Evolutionary conservation across 2,888 invertebrate species (phyloP), one percentile per base, ranked within the genome.

Genomic region (Eupsilia transversa): DNA sequence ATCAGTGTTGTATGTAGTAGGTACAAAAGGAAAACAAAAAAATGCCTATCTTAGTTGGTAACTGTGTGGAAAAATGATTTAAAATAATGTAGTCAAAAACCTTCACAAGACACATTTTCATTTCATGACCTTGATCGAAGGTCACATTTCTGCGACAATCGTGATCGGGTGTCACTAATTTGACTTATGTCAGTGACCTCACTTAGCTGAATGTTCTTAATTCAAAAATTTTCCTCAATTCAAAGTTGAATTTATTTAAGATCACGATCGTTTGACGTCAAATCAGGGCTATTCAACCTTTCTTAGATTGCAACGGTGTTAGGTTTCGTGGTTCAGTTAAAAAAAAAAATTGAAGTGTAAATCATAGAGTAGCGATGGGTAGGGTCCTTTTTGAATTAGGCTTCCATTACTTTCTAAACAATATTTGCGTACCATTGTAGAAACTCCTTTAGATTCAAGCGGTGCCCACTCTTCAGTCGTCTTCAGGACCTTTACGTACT

Each of bases 131-230:
- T 86, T 78, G 60, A 52, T 63, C 38, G 72, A 80, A 83, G 80
- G 80, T 59, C 76, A 72, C 49, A 56, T 72, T 75, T 74, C 72
- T 35, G 71, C 63, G 72, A 69, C 49, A 80, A 54, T 73, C 77
- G 65, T 59, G 71, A 73, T 69, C 63, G 35, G 23, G n/a, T 64
- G 49, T 65, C 73, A 83, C 72, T 77, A 63, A 81, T 74, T 75
- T 79, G 75, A 79, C 72, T 83, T 78, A 80, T 78, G 85, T 82
- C 83, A 82, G n/a, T 83, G 83, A 82, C 83, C 87, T 74, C 46
- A 67, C 64, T 70, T 72, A 69, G 59, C 35, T 57, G 59, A 56
- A 78, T 75, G 71, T 82, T 74, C 85, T 74, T 67, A 70, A 78
- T 77, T 77, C 66, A 35, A 84, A 78, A 76, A 57, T 12, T 43